These are phyloP conservation scores for Fistularia tabacaria DNA, from an alignment of 2,797 vertebrate genomes.

Conservation along the genomic window DNA sequence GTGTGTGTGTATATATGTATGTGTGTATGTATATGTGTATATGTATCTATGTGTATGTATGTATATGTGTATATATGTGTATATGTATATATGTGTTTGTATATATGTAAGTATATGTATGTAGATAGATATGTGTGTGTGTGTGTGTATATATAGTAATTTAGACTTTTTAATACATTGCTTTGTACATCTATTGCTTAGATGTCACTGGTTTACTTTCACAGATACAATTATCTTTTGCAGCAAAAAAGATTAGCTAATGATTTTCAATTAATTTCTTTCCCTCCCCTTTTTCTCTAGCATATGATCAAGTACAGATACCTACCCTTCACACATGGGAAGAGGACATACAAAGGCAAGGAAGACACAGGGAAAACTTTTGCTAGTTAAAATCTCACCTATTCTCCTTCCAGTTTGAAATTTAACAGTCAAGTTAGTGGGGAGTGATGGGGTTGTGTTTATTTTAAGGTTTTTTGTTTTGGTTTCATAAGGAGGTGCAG, in stretches of 20 bases:
- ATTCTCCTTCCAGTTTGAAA: conserved; percentile 51
- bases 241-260: background rate
- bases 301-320: conserved; percentile 99
- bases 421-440: conserved; percentile 49
- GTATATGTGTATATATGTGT: no score
- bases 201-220: no score
- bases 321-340: conserved; percentile 98
- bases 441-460: conserved; percentile 45
- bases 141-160: no score
- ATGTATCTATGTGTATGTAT: no score
- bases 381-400: conserved; percentile 86
- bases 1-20: no score
- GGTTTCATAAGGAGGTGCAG: conserved; percentile 49
- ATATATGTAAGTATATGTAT: no score
- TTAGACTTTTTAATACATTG: no score
- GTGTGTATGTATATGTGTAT: no score
- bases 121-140: no score
- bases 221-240: no score
- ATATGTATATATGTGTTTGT: no score
- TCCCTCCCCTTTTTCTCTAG: conserved; percentile 69
- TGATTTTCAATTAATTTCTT: conserved; percentile 23
- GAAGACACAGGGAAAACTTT: conserved; percentile 93
- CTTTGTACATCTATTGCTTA: no score
- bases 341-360: conserved; percentile 99
- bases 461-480: conserved; percentile 26